Base-by-base conservation (phyloP, 1,140 invertebrate species). In the Pseudomyrmex dendroicus region DNA sequence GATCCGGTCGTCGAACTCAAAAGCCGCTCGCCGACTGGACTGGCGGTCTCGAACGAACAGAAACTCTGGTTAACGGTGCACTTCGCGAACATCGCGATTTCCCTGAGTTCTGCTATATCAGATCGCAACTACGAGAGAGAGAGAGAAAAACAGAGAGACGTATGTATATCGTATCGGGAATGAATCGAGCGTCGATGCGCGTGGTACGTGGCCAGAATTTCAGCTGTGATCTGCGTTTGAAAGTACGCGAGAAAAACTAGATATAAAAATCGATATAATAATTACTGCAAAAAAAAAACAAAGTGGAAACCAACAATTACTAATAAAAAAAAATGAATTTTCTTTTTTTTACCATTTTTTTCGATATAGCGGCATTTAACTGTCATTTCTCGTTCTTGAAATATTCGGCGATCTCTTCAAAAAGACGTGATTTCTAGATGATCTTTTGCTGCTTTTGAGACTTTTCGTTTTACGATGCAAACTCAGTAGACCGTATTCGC, bases 1-100 rank as follows among this genome's bases (percentile, higher is more conserved):
- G 76, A 72, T 48, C 66, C 76, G 64, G 76, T 80, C 76, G 66
- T 80, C 76, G 76, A 80, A 80, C 66, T 80, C 66, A 35, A 80
- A 80, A 80, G 66, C 54, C 76, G 66, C 76, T 80, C 59, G 73
- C 73, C 61, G 64, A 54, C 59, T 20, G 74, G 62, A 77, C 74
- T 35, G 50, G 76, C 20, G n/a, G 50, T 15, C 52, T 35, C 35
- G 64, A 70, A 54, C 20, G 46, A 35, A 64, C 73, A 64, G 61
- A 76, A 59, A 80, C 56, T 20, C 46, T 72, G 66, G 76, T 80
- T 80, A 80, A 80, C 76, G 76, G 76, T 80, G 66, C 66, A 50
- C 20, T 54, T 61, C 76, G 76, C 52, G 76, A 80, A 72, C 66
- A 72, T 80, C 66, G 66, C 46, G 76, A 80, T 80, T 80, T 59